A percentile compares a stretch with the other conserved stretches of the same genome.
phyloP scores from a whole-genome alignment of 2,113 vertebrate genomes.

The Alethe castanea region DNA sequence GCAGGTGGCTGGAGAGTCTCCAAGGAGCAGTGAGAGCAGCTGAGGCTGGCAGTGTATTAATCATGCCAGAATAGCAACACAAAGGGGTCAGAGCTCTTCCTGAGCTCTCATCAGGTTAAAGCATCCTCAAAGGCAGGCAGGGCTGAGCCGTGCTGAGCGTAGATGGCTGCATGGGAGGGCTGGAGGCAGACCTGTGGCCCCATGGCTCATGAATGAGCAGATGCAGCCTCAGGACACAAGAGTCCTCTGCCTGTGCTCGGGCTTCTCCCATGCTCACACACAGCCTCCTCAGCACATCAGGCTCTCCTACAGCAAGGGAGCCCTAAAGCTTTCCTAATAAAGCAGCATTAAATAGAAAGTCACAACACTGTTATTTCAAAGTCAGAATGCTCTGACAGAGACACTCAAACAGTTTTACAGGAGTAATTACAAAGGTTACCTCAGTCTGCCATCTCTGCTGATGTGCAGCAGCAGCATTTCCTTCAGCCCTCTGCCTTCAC shows the following conservation, averaged over 20 bases:
- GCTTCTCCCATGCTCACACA: rapidly evolving
- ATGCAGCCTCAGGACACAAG: background rate
- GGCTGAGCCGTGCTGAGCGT: background rate
- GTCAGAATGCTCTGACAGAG: background rate
- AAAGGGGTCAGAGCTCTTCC: background rate
- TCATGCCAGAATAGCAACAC: background rate
- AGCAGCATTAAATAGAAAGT: background rate
- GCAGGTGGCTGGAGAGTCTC: background rate
- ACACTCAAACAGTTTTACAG: background rate
- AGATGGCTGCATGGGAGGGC: background rate
- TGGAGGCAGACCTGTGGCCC: background rate
- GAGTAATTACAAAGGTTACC: background rate
- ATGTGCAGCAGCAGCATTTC: rapidly evolving
- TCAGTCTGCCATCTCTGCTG: background rate
- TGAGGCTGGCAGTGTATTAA: background rate
- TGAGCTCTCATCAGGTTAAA: background rate
- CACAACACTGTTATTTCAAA: background rate
- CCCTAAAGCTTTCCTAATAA: background rate
- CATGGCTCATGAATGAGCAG: rapidly evolving
- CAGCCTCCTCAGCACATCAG: background rate
- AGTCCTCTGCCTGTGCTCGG: rapidly evolving
- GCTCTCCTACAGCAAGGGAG: background rate
- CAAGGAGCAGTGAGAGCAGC: background rate
- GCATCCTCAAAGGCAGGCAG: background rate
- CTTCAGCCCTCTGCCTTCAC: background rate